Evolutionary conservation across 2,113 vertebrate species (phyloP).

Genomic region (Thomomys bottae): DNA sequence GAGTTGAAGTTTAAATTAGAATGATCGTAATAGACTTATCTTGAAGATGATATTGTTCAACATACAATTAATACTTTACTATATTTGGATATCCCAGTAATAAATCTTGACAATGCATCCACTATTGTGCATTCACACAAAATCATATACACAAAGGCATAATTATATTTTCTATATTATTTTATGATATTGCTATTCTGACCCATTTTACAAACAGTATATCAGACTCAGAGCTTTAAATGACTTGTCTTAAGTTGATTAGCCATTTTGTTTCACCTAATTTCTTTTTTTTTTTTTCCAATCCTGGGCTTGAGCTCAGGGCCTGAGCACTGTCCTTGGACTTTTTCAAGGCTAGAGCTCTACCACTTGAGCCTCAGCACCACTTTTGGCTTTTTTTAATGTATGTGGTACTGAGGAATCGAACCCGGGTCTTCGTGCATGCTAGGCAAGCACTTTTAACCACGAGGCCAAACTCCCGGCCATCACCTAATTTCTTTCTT

Average conservation of each 20-base stretch:
- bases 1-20: conserved; percentile 29
- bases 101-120: neutral
- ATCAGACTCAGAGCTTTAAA: neutral
- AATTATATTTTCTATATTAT: neutral
- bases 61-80: neutral
- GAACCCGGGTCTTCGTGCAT: no score
- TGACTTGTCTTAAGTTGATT: neutral
- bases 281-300: neutral
- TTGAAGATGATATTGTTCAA: neutral
- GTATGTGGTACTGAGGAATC: no score
- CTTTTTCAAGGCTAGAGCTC: no score
- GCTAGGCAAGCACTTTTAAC: no score
- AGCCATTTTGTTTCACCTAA: neutral
- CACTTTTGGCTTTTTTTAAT: no score
- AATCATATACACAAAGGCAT: neutral
- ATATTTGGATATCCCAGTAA: neutral
- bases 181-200: neutral
- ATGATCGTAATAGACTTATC: neutral
- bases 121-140: no score
- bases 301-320: no score
- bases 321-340: no score
- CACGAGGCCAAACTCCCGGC: no score
- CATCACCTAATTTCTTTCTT: neutral
- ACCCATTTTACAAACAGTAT: neutral
- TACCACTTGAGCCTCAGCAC: no score